Percentiles rank a stretch among this genome's conserved stretches.
These are phyloP conservation scores for Ephydatia muelleri DNA, from an alignment of 37 sponge, comb jelly and placozoan species.

Conservation along the genomic window DNA sequence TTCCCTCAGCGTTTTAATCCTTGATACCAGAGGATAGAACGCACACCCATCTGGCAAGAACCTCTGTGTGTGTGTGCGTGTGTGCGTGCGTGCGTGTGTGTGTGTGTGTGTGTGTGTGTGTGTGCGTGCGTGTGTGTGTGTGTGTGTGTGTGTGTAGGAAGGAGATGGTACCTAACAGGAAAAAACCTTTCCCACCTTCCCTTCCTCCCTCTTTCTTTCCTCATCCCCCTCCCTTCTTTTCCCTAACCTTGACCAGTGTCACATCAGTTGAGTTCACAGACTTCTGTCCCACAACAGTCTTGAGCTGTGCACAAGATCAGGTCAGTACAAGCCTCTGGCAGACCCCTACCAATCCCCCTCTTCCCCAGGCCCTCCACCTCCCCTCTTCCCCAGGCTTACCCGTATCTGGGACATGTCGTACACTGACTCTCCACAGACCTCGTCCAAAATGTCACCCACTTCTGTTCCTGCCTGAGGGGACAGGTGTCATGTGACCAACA, in stretches of 20 bases:
- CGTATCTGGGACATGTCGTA: slow-evolving; percentile 6
- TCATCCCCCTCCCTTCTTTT: not conserved
- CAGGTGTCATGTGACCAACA: not conserved
- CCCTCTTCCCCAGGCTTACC: slow-evolving; percentile 20
- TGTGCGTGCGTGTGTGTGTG: no score
- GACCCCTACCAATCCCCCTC: not conserved
- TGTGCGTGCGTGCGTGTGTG: no score
- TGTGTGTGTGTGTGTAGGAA: no score
- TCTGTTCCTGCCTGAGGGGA: slow-evolving; percentile 46
- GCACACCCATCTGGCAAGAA: slow-evolving; percentile 6
- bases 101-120: no score
- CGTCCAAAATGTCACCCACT: slow-evolving; percentile 55
- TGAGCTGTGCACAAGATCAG: slow-evolving; percentile 31
- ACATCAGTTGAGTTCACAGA: slow-evolving; percentile 33
- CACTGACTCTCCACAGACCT: slow-evolving; percentile 58
- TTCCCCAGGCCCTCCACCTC: no score
- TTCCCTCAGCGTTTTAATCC: not conserved
- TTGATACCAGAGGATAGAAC: not conserved
- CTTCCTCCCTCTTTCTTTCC: not conserved
- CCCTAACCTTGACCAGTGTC: slow-evolving; percentile 51
- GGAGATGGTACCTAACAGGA: no score
- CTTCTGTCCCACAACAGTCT: slow-evolving; percentile 13
- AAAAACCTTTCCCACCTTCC: not conserved
- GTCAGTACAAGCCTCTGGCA: no score
- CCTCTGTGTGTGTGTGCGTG: no score